phyloP scores from a whole-genome alignment of 2,113 vertebrate species.

The Chloroceryle aenea region DNA sequence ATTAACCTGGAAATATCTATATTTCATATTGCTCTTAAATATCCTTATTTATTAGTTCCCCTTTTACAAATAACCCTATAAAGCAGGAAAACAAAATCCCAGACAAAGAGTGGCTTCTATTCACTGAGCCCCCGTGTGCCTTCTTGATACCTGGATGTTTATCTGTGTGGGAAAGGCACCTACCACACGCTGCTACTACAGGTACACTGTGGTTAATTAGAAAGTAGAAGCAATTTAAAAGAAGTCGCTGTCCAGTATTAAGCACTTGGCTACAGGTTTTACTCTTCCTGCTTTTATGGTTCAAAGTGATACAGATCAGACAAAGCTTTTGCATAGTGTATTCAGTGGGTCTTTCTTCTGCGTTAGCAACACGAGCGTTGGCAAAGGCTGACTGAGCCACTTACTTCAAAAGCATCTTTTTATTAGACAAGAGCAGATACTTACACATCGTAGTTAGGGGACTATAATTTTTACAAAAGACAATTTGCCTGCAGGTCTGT shows the following conservation, averaged over 20 bases:
- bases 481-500: neutral
- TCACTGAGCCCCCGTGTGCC: rapidly evolving
- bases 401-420: constrained; percentile 33
- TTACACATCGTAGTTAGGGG: neutral
- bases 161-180: neutral
- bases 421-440: constrained; percentile 20
- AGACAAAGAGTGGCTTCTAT: neutral
- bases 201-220: neutral
- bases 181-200: rapidly evolving
- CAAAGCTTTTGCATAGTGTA: neutral
- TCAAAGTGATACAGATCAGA: constrained; percentile 12
- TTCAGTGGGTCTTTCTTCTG: neutral
- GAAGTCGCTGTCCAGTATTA: constrained; percentile 18
- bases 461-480: neutral
- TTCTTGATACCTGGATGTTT: neutral
- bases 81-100: neutral
- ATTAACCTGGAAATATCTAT: neutral
- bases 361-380: neutral
- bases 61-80: neutral
- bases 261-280: neutral
- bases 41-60: neutral
- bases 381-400: neutral
- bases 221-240: neutral
- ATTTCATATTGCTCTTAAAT: neutral
- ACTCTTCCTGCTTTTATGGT: constrained; percentile 11